phyloP scores from a whole-genome alignment of 64 coral and sea anemone genomes.

The Stichodactyla mertensii region DNA sequence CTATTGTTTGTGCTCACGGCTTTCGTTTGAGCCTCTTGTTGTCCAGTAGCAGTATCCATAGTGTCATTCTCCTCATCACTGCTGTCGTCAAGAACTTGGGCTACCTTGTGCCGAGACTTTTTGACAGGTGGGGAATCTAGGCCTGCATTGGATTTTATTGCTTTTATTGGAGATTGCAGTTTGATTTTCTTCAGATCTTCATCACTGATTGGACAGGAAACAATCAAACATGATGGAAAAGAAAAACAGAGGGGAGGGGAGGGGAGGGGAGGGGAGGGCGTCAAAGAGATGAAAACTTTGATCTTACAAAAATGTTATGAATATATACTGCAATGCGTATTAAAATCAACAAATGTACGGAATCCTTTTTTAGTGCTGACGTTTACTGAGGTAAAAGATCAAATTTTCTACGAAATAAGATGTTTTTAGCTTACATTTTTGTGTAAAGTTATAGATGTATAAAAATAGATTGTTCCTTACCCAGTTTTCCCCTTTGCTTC shows the following conservation, averaged over 20 bases:
- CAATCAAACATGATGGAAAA: background rate
- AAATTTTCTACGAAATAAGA: no score
- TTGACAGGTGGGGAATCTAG: slow-evolving; percentile 50
- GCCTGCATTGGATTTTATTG: background rate
- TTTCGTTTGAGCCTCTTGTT: background rate
- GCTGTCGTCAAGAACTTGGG: slow-evolving; percentile 47
- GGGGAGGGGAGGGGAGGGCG: background rate
- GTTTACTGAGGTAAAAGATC: no score
- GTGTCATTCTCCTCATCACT: slow-evolving; percentile 51
- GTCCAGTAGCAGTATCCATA: background rate
- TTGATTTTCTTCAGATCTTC: background rate
- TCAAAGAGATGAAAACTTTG: background rate
- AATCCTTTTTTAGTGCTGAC: no score
- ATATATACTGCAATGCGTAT: background rate
- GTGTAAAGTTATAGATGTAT: background rate
- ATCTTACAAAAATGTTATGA: background rate
- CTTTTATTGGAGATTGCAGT: slow-evolving; percentile 29
- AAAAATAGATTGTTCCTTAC: background rate
- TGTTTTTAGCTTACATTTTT: no score
- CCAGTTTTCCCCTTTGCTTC: background rate
- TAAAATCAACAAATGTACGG: no score
- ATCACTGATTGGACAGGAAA: background rate
- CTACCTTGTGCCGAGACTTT: slow-evolving; percentile 34
- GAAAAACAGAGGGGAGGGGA: background rate
- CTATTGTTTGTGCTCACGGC: background rate